Conservation (phyloP, 2,797 vertebrate species). For the Crypturellus tataupa region DNA sequence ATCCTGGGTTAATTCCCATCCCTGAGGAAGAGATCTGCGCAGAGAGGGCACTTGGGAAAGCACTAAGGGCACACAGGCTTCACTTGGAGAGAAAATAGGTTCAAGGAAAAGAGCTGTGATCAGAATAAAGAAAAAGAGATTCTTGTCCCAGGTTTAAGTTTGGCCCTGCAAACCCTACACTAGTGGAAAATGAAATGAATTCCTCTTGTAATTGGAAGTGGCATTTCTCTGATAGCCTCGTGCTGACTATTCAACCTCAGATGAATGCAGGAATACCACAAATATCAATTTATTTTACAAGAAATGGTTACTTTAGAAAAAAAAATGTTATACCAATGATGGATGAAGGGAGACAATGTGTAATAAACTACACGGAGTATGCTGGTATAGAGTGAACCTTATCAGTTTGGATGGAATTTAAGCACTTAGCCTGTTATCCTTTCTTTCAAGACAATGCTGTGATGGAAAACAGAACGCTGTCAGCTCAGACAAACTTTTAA, state of each 20-base stretch:
- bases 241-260: constrained; percentile 8
- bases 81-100: neutral
- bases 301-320: neutral
- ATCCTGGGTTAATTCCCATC: neutral
- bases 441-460: constrained; percentile 67
- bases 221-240: constrained; percentile 40
- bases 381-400: constrained; percentile 51
- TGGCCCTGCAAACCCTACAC: neutral
- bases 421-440: constrained; percentile 26
- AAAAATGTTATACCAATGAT: constrained; percentile 13
- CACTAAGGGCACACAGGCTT: neutral
- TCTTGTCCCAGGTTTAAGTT: neutral
- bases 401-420: constrained; percentile 54
- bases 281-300: constrained; percentile 39
- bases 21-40: neutral
- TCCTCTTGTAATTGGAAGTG: constrained; percentile 26
- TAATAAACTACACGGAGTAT: constrained; percentile 56
- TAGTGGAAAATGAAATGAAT: constrained; percentile 32
- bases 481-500: constrained; percentile 66
- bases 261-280: constrained; percentile 34
- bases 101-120: neutral
- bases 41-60: neutral
- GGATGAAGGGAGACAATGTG: constrained; percentile 56
- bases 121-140: neutral
- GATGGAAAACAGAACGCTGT: constrained; percentile 72